Conservation (phyloP, 1,140 invertebrate species). For the Orussus abietinus region DNA sequence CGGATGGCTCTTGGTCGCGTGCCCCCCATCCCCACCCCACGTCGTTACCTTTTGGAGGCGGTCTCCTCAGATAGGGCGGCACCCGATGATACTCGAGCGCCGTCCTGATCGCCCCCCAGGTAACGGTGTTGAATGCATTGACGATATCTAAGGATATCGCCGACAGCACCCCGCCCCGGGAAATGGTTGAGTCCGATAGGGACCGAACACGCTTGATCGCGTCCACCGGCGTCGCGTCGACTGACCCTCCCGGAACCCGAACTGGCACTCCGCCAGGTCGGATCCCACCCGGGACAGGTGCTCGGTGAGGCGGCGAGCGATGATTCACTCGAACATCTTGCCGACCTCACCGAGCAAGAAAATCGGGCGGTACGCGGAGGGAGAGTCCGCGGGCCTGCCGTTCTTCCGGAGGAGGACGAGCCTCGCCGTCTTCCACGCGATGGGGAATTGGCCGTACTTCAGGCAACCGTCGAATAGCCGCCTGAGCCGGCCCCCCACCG, state of each 20-base stretch:
- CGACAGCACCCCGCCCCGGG: neutral
- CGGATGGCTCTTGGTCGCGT: no score
- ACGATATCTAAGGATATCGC: neutral
- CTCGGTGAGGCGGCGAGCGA: neutral
- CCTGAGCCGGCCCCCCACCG: no score
- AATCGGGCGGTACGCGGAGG: no score
- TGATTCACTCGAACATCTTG: neutral
- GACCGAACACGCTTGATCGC: conserved; percentile 5
- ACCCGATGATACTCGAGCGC: neutral
- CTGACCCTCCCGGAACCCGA: neutral
- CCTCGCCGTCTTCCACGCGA: no score
- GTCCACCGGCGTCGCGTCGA: neutral
- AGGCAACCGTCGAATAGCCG: neutral
- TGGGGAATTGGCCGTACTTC: neutral
- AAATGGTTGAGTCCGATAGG: conserved; percentile 10
- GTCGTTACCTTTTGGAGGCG: no score
- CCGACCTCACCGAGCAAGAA: no score
- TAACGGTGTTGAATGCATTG: neutral
- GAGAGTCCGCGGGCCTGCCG: no score
- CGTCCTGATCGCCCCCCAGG: neutral
- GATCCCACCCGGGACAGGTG: no score
- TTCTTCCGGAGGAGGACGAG: no score
- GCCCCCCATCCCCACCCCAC: no score
- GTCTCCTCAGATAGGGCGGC: no score
- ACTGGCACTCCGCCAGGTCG: neutral